Conservation (phyloP, 2,888 invertebrate species). For the Xiphydria camelus region DNA sequence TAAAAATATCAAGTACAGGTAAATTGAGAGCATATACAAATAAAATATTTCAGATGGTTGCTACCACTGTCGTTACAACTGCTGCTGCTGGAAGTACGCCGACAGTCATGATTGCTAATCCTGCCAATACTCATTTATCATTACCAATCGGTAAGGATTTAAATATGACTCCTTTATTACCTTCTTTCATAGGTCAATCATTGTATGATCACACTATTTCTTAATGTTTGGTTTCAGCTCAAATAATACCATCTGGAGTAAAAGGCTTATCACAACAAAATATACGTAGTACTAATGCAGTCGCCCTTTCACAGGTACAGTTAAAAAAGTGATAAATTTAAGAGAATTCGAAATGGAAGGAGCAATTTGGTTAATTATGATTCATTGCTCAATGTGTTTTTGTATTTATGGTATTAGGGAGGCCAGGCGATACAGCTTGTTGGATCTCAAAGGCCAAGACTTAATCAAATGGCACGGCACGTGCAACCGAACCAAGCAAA, state of each 20-base stretch:
- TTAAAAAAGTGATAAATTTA: too few relatives aligned
- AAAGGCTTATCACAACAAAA: constrained; percentile 54
- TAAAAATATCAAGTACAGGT: too few relatives aligned
- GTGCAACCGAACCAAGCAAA: constrained; percentile 52
- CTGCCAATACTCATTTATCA: constrained; percentile 57
- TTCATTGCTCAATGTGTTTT: neutral
- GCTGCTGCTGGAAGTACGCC: constrained; percentile 51
- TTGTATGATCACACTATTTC: too few relatives aligned
- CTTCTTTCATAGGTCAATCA: too few relatives aligned
- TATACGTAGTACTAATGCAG: constrained; percentile 50
- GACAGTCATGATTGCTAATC: constrained; percentile 57
- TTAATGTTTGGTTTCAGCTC: constrained; percentile 43
- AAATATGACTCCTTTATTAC: too few relatives aligned
- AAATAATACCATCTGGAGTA: constrained; percentile 54
- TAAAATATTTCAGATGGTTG: constrained; percentile 55
- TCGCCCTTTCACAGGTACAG: constrained; percentile 50
- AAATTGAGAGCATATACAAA: too few relatives aligned
- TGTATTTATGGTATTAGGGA: constrained; percentile 33
- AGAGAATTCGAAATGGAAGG: too few relatives aligned
- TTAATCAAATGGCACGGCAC: constrained; percentile 53
- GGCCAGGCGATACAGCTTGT: constrained; percentile 54
- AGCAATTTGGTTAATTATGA: neutral
- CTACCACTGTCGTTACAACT: constrained; percentile 52
- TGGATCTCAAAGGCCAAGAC: constrained; percentile 54
- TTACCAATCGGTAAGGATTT: constrained; percentile 51